These are phyloP conservation scores for Chrysaora quinquecirrha DNA, from an alignment of 30 jellyfish, hydroid and myxozoan species.

Conservation along the genomic window DNA sequence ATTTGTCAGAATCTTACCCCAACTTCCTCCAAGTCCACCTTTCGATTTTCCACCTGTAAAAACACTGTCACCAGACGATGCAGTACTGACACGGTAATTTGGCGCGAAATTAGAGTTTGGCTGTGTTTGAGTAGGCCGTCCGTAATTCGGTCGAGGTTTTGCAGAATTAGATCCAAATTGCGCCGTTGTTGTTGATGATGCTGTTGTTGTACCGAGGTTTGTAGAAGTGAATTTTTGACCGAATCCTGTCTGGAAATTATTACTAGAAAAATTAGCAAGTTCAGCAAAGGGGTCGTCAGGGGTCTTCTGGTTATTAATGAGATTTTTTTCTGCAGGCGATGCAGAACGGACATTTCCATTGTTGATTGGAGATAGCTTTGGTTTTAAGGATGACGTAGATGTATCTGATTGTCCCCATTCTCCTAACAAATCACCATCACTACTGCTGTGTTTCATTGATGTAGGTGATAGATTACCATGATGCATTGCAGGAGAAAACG, in stretches of 20 bases:
- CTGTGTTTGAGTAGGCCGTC: constrained; percentile 19
- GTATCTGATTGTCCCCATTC: constrained; percentile 54
- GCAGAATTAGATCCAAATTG: constrained; percentile 15
- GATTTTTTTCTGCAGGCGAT: not conserved
- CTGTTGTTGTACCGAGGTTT: not conserved
- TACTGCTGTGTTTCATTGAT: constrained; percentile 55
- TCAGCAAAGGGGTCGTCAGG: constrained; percentile 85
- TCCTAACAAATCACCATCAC: constrained; percentile 60
- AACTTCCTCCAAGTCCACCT: constrained; percentile 61
- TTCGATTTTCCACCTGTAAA: constrained; percentile 32
- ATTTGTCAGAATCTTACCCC: constrained; percentile 62
- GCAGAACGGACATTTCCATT: not conserved
- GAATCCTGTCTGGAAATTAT: no score
- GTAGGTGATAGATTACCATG: constrained; percentile 28
- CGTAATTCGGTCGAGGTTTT: not conserved
- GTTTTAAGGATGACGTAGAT: constrained; percentile 38
- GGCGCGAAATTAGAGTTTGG: constrained; percentile 39
- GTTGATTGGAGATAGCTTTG: not conserved
- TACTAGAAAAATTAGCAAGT: constrained; percentile 52
- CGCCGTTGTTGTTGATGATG: not conserved
- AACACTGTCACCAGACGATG: constrained; percentile 48
- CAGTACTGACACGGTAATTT: constrained; percentile 34
- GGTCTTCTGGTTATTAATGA: not conserved
- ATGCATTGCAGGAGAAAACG: constrained; percentile 4
- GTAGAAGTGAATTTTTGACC: constrained; percentile 1